Evolutionary conservation across 2,888 invertebrate genomes (phyloP), one percentile per base, ranked within the genome.

Genomic region (Polietes domitor): DNA sequence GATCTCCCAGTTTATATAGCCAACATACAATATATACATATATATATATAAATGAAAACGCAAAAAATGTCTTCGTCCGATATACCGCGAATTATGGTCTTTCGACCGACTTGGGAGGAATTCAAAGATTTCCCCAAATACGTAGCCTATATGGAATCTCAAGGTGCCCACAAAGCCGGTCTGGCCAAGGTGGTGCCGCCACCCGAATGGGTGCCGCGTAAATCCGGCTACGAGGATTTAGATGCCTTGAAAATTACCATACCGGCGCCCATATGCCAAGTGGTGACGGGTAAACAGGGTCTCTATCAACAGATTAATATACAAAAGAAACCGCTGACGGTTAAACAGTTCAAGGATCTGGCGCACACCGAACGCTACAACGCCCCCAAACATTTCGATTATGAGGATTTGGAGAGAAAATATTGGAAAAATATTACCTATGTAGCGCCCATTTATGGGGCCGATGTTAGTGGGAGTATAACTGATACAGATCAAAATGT

Each of bases 351-450:
- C 90, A 94, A 96, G 77, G 96, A 96, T 32, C 90, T 98, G 89
- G 98, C 99, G 0, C 95, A 95, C 88, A 96, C 96, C 0, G 96
- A 96, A n/a, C 91, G 92, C 2, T 96, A 95, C 90, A 93, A 93
- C 47, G 97, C 98, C 0, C 98, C 98, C 1, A 93, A 94, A 74
- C 97, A 97, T 91, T 95, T 96, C 81, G 96, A 97, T 90, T 97
- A 94, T 90, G 97, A 98, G 87, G 98, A 98, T 92, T 93, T 98
- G 78, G 98, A 98, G 91, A 93, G 99, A 65, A 98, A 98, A 90
- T 99, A 99, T 91, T 99, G 99, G 99, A 98, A 98, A 90, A 99
- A 99, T 92, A 96, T 99, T 5, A 97, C 98, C 0, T 98, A 97
- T 91, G 97, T 97, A 9, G 96, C 98, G 2, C 98, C 99, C 0